Percentiles rank a stretch among this genome's conserved stretches.
phyloP scores from a whole-genome alignment of 2,888 invertebrate genomes.

The Urechis unicinctus region DNA sequence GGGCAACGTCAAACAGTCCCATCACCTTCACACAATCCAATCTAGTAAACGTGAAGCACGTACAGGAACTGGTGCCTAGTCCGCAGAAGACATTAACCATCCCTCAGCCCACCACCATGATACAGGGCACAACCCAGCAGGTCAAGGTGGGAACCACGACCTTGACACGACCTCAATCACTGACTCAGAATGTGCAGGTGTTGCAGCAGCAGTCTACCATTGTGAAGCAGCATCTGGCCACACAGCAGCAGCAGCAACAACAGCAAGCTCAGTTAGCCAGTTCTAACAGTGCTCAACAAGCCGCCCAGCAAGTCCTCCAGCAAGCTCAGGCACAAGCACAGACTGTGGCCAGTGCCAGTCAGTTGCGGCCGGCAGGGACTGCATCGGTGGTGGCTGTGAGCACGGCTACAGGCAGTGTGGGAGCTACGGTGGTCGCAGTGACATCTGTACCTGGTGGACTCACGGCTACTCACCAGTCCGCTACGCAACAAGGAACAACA shows the following conservation, averaged over 20 bases:
- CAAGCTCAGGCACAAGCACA: constrained; percentile 11
- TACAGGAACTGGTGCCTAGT: constrained; percentile 12
- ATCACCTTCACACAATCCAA: constrained; percentile 4
- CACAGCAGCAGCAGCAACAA: constrained; percentile 26
- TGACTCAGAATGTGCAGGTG: constrained; percentile 9
- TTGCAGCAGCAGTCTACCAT: constrained; percentile 11
- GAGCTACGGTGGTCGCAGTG: no score
- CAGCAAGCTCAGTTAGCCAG: neutral
- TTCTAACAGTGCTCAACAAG: constrained; percentile 8
- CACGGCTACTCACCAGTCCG: no score
- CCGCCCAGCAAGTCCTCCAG: constrained; percentile 8
- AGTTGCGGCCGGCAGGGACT: neutral
- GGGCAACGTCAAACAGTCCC: constrained; percentile 1
- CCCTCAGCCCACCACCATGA: constrained; percentile 5
- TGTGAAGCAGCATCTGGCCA: constrained; percentile 5
- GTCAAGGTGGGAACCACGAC: neutral
- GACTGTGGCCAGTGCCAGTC: neutral
- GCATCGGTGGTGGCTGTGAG: neutral
- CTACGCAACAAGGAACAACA: no score
- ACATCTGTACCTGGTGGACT: no score
- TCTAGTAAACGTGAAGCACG: constrained; percentile 6
- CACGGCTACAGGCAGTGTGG: no score
- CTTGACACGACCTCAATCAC: neutral
- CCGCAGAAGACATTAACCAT: constrained; percentile 5
- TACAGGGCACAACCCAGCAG: neutral